These are phyloP conservation scores for Uria lomvia DNA, from an alignment of 2,113 vertebrate species.

Conservation along the genomic window DNA sequence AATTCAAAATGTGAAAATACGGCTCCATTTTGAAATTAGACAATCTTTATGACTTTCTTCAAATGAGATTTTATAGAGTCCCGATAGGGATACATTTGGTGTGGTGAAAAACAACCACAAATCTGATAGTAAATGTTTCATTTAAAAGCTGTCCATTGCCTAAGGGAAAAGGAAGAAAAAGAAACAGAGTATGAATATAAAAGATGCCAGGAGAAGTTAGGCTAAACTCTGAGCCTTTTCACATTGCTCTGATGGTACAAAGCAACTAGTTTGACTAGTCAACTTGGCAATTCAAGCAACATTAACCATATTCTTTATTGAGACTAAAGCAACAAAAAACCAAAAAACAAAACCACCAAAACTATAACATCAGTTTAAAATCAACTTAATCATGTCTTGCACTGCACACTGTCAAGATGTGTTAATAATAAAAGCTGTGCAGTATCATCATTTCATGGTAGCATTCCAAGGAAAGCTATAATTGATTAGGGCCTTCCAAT, in stretches of 20 bases:
- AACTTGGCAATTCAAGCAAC: background rate
- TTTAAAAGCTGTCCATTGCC: background rate
- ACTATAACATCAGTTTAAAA: background rate
- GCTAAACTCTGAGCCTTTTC: background rate
- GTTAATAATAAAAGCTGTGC: background rate
- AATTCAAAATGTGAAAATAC: background rate
- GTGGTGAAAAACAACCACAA: background rate
- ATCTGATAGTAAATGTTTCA: background rate
- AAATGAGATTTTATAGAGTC: background rate
- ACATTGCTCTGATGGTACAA: background rate
- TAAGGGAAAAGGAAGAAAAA: background rate
- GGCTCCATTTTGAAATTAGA: background rate
- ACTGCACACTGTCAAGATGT: background rate
- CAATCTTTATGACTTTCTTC: background rate
- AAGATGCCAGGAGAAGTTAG: background rate
- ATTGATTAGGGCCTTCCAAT: background rate
- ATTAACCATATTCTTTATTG: background rate
- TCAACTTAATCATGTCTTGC: background rate
- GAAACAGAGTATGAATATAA: background rate
- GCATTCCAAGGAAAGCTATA: background rate
- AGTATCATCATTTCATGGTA: background rate
- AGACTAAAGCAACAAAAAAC: background rate
- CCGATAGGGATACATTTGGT: background rate
- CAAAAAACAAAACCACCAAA: background rate
- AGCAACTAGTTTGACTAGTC: background rate